Base-by-base conservation (phyloP, 2,888 invertebrate species). In the Lithosia quadra region DNA sequence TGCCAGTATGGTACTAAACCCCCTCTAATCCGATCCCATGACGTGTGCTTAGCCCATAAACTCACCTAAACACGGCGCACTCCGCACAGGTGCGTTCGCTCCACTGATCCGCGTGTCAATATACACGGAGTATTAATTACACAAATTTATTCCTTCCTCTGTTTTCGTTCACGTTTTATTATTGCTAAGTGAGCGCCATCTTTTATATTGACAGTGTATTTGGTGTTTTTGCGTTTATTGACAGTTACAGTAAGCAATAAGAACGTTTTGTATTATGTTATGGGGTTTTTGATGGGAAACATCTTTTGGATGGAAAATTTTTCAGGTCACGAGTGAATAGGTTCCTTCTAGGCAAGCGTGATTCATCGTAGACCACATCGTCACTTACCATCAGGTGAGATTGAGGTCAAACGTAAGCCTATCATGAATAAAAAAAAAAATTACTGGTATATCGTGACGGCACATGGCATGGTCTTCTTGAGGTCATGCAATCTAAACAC, bases 61-160 rank as follows among this genome's bases (percentile, higher is more conserved):
- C 22, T 58, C 11, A 56, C 39, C 21, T 36, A 15, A 39, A 67
- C 63, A 67, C 56, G 28, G 33, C 21, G 39, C 67, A 67, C 33
- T n/a, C 39, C 43, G 49, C 33, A 33, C 69, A 65, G 69, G 65
- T 65, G 65, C 11, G 28, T 49, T 33, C n/a, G n/a, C 22, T 69
- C 65, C 28, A 22, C 36, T 62, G 39, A 63, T 28, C 56, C 24
- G 18, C 53, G 33, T 49, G 65, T 55, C 58, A 69, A 69, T 68
- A 65, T 24, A 34, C 55, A 63, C 49, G 13, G 53, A 10, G 33
- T n/a, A n/a, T n/a, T n/a, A 39, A 33, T 39, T 24, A 22, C 57
- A 34, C 28, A 63, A 66, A 72, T 72, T 72, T 69, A 72, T 63
- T 21, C 49, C 67, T 72, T 69, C 72, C 71, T 63, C 56, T 60